Base-by-base conservation (phyloP, 2,797 vertebrate genomes). In the Leptodactylus fallax region DNA sequence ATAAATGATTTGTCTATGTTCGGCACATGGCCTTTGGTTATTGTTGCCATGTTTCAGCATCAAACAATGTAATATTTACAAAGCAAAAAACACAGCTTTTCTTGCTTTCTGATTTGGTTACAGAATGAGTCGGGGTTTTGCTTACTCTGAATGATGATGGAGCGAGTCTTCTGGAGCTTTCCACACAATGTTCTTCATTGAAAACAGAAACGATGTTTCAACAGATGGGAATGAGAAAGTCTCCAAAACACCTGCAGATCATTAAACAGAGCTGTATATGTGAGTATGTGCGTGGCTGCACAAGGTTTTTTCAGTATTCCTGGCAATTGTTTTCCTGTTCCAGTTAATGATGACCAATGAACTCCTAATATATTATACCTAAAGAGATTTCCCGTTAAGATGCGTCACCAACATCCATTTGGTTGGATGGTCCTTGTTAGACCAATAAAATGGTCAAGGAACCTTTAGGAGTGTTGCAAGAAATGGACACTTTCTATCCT, bases 191-290 rank as follows among this genome's bases (percentile, higher is more conserved):
- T 83, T 71, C 27, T 56, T 83, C 6, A 72, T 69, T 83, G 69
- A 83, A 69, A 19, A 19, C 63, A 69, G 61, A 53, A 71, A 71
- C 16, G 23, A 51, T 36, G 67, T 72, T 83, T 72, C 51, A 71
- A 55, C 49, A n/a, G 49, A 53, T 16, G 19, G n/a, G 80, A 25
- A 17, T 3, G 65, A 55, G 49, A 21, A 55, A 10, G 81, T 71
- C 47, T 69, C 49, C 51, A 7, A n/a, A 71, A 71, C 65, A 83
- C 81, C 81, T 83, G 81, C 25, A 72, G 81, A 8, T 72, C 51
- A 83, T 83, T 83, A 83, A 56, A 58, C 17, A 0, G 21, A 55
- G 45, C 36, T 36, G 36, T 36, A 36, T 36, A 36, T 36, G n/a
- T 25, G 17, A 83, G 65, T 45, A 58, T 53, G 27, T 53, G 4